Evolutionary conservation across 2,113 vertebrate species (phyloP), one percentile per base, ranked within the genome.

Genomic region (Marmota monax): DNA sequence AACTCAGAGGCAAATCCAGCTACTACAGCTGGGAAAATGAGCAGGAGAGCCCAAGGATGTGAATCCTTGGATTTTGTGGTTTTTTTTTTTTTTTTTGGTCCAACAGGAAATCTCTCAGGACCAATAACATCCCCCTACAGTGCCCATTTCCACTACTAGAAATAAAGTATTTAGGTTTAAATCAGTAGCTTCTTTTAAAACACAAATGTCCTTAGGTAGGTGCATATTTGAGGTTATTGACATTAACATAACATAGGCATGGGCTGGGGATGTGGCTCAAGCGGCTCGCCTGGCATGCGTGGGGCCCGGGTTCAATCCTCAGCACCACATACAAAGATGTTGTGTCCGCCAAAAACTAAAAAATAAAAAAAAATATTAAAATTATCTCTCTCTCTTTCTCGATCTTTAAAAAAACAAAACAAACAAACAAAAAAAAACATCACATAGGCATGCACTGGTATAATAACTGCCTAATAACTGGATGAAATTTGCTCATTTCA

Each of bases 141-240:
- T 39, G 7, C 48, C 51, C 14, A n/a, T 51, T 77, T 88, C 7
- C 20, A 88, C 8, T 63, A 18, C 90, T 67, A 70, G 32, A 74
- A 78, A 72, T 56, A 83, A 82, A 61, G 85, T 92, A 39, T 74
- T 93, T 67, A 51, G 53, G 39, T 34, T 23, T 83, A 78, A 90
- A 51, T 14, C 80, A 37, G 65, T 4, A 69, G 34, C 8, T 84
- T 73, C n/a, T 86, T 90, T 95, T 34, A 84, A 88, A 92, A 92
- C 7, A 61, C 42, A 76, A 42, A 93, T 56, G 42, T 0, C 4
- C 32, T 20, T 65, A 29, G 0, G 69, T 85, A 76, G 23, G 58
- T 78, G 4, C 4, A 42, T 48, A 78, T 58, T 77, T 83, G 76
- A 78, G 48, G 17, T 23, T n/a, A 56, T 39, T 72, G 5, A 65